These are phyloP conservation scores for Notolepis coatsorum DNA, from an alignment of 2,797 vertebrate genomes.

Conservation along the genomic window DNA sequence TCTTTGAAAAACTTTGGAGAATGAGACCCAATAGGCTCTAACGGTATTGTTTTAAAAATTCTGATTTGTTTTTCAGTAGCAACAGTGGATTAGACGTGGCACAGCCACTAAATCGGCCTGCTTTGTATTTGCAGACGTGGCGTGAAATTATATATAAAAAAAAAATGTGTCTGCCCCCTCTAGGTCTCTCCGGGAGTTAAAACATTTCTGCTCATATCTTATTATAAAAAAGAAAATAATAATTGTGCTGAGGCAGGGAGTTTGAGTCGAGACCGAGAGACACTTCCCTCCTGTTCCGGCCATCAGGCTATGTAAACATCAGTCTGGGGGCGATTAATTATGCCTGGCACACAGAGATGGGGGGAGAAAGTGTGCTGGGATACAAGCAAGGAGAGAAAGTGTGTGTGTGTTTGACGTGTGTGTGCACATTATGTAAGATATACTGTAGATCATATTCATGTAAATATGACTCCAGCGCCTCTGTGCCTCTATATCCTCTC, in stretches of 20 bases:
- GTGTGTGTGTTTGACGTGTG: too few species aligned
- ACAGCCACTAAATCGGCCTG: not conserved
- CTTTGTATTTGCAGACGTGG: not conserved
- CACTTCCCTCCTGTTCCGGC: constrained; percentile 57
- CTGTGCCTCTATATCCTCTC: constrained; percentile 59
- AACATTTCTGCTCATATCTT: constrained; percentile 39
- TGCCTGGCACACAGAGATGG: constrained; percentile 35
- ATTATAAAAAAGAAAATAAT: too few species aligned
- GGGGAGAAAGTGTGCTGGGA: not conserved
- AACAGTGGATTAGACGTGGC: not conserved
- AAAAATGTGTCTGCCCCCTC: not conserved
- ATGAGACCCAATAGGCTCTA: too few species aligned
- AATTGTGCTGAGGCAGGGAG: constrained; percentile 56
- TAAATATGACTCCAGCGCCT: constrained; percentile 35
- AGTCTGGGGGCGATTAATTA: constrained; percentile 68
- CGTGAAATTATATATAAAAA: not conserved
- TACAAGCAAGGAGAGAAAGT: not conserved
- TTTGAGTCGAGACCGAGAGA: constrained; percentile 41
- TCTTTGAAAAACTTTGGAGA: too few species aligned
- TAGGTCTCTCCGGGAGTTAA: constrained; percentile 33
- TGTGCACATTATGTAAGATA: not conserved
- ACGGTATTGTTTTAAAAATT: too few species aligned
- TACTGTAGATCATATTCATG: too few species aligned
- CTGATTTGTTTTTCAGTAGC: not conserved
- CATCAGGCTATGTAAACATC: constrained; percentile 68